Evolutionary conservation across 2,113 vertebrate species (phyloP), one percentile per base, ranked within the genome.

Genomic region (Syngnathus scovelli): DNA sequence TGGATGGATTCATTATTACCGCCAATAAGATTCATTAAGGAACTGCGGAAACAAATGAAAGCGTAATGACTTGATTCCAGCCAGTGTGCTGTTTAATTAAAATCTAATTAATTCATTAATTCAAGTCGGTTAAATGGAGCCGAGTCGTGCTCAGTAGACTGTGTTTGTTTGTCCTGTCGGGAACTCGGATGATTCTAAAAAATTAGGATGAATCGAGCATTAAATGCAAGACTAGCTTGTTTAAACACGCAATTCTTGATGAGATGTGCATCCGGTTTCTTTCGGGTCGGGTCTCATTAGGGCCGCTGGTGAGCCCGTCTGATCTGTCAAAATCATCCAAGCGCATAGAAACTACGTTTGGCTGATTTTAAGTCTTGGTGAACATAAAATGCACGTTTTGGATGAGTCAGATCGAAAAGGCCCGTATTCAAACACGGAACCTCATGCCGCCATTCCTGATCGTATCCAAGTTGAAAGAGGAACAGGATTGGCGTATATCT

Each of bases 1-100:
- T 62, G 46, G 23, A 49, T 13, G 69, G 60, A 79, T 37, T 79
- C 58, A 79, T 71, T 67, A 75, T 49, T 41, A 46, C 38, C 60
- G 66, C 39, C 58, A 41, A 72, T 66, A 71, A 78, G 65, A 69
- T 9, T 44, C 61, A 66, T 66, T 37, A 54, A 52, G 12, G 19
- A 70, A 74, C 70, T 81, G 54, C 76, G 78, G 80, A 79, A 75
- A 78, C 16, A 23, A 72, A 78, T 76, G 69, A 69, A 51, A 61
- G 55, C 37, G 36, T 39, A 56, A 51, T 66, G 70, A 68, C 54
- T 74, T 41, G 9, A 69, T 19, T 62, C 41, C 41, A 44, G 61
- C n/a, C 61, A 43, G 61, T 43, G 61, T 44, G 61, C 39, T 62
- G 61, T 62, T 62, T 62, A 62, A 62, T 62, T 62, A 46, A 62